Percentiles rank a stretch among this genome's conserved stretches.
Evolutionary conservation across 1,140 invertebrate species (phyloP).

Genomic region (Neomicropteryx cornuta): DNA sequence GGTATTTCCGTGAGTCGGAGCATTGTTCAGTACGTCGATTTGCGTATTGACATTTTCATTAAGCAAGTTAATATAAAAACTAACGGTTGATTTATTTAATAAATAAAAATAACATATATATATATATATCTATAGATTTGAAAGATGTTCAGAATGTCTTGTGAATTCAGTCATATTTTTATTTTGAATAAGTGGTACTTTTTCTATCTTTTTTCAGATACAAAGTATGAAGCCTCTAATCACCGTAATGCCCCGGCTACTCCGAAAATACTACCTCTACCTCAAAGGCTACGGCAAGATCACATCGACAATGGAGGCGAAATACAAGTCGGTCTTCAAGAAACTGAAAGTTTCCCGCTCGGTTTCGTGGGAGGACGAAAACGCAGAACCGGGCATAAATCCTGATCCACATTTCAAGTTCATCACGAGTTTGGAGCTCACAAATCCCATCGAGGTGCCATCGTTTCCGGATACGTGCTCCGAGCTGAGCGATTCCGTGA

Average conservation of each 20-base stretch:
- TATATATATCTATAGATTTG: constrained; percentile 18
- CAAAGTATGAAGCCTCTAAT: constrained; percentile 24
- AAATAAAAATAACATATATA: constrained; percentile 21
- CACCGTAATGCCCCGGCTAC: constrained; percentile 29
- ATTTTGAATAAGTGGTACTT: constrained; percentile 1
- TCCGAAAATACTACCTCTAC: constrained; percentile 31
- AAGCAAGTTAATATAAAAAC: constrained; percentile 19
- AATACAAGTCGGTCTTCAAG: constrained; percentile 33
- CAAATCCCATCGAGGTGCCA: constrained; percentile 17
- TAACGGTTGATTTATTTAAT: constrained; percentile 19
- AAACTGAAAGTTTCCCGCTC: constrained; percentile 30
- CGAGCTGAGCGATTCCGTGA: constrained; percentile 15
- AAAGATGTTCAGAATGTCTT: constrained; percentile 5
- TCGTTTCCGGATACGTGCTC: constrained; percentile 16
- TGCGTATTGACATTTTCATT: no score
- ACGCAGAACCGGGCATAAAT: constrained; percentile 13
- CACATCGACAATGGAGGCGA: constrained; percentile 25
- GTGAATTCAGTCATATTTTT: constrained; percentile 1
- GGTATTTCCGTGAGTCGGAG: no score
- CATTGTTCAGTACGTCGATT: no score
- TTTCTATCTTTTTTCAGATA: constrained; percentile 11
- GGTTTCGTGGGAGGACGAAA: constrained; percentile 27
- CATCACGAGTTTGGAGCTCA: constrained; percentile 24
- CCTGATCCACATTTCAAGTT: constrained; percentile 29
- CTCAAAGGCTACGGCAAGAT: constrained; percentile 33